phyloP scores from a whole-genome alignment of 2,888 invertebrate species.

The Tachina fera region DNA sequence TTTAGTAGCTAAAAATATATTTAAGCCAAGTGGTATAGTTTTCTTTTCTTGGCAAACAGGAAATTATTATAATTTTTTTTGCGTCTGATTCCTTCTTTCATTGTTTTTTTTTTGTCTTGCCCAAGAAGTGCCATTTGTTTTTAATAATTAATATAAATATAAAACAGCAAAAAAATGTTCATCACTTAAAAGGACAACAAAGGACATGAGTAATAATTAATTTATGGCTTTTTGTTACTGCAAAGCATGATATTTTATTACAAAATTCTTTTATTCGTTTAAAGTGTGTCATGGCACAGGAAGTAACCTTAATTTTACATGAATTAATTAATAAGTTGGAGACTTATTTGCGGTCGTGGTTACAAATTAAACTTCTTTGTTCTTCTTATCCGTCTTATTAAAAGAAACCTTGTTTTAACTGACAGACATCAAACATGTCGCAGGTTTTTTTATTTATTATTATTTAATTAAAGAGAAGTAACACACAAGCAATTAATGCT shows the following conservation, averaged over 20 bases:
- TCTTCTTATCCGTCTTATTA: too few relatives aligned
- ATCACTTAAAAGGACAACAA: conserved; percentile 28
- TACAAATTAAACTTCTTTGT: too few relatives aligned
- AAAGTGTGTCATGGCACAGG: conserved; percentile 4
- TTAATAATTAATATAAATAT: conserved; percentile 59
- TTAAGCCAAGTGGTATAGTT: background rate
- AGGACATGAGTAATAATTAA: conserved; percentile 63
- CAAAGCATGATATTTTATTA: background rate
- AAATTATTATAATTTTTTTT: conserved; percentile 64
- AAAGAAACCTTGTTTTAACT: too few relatives aligned
- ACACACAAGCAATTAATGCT: too few relatives aligned
- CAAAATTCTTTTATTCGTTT: background rate
- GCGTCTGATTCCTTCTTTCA: background rate
- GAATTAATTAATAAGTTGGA: conserved; percentile 14
- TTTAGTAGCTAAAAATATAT: conserved; percentile 17
- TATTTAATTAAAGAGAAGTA: too few relatives aligned
- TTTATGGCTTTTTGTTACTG: conserved; percentile 24
- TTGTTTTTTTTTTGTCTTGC: background rate
- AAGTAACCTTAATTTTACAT: conserved; percentile 23
- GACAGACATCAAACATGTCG: too few relatives aligned
- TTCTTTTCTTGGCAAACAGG: conserved; percentile 48
- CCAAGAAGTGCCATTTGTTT: conserved; percentile 41
- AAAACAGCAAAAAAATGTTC: conserved; percentile 1
- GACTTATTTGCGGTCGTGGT: background rate
- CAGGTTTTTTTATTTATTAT: too few relatives aligned